Conservation (phyloP, 2,888 invertebrate species). For the Erynnis tages region DNA sequence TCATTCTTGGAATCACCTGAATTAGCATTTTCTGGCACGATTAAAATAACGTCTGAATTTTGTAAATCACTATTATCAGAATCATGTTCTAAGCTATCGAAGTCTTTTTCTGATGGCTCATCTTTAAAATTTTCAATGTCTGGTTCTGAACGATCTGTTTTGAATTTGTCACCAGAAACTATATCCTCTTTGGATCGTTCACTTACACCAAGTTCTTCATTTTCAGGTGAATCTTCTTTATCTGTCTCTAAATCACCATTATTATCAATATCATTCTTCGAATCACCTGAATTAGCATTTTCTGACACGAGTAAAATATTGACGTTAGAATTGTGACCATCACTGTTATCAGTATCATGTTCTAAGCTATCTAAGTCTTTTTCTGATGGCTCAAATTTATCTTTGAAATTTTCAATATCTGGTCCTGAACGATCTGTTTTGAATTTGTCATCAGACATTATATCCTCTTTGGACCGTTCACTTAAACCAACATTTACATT, state of each 20-base stretch:
- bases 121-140: background rate
- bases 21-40: background rate
- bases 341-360: no score
- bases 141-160: background rate
- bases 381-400: background rate
- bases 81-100: no score
- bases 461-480: background rate
- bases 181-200: background rate
- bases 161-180: background rate
- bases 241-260: background rate
- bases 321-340: no score
- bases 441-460: background rate
- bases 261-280: no score
- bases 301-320: no score
- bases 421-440: background rate
- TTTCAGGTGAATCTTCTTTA: background rate
- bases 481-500: background rate
- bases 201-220: background rate
- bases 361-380: no score
- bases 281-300: background rate
- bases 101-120: background rate
- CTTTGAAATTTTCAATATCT: background rate
- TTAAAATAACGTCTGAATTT: no score
- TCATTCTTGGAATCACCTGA: background rate
- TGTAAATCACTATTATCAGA: no score